Evolutionary conservation across 92 coral and sea anemone genomes (phyloP).

Genomic region (Phenganax stokvisi): DNA sequence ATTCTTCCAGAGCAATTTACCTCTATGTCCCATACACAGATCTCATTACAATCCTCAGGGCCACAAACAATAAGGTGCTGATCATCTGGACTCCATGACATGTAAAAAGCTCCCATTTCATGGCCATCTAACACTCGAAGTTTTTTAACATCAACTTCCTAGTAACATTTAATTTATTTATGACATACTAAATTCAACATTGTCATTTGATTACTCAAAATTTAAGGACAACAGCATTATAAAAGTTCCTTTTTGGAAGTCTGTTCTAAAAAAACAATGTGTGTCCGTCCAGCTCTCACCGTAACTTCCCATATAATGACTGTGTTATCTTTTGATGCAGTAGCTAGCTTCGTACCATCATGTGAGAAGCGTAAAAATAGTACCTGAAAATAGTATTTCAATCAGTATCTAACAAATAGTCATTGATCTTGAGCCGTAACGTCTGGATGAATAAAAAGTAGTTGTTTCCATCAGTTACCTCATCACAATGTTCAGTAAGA

Average conservation of each 20-base stretch:
- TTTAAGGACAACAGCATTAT: too few relatives aligned
- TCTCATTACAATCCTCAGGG: conserved; percentile 92
- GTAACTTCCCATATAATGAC: conserved; percentile 91
- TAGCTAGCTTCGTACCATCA: conserved; percentile 87
- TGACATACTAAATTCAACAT: background rate
- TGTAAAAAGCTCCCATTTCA: conserved; percentile 72
- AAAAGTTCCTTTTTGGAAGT: too few relatives aligned
- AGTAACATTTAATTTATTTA: background rate
- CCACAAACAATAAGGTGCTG: conserved; percentile 93
- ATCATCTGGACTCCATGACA: conserved; percentile 98
- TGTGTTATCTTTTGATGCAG: conserved; percentile 87
- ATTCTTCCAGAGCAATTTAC: conserved; percentile 37
- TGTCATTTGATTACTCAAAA: background rate
- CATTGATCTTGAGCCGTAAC: background rate
- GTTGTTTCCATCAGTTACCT: conserved; percentile 52
- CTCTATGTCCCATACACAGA: conserved; percentile 96
- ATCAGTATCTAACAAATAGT: background rate
- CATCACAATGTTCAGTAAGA: conserved; percentile 95
- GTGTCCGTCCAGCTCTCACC: conserved; percentile 43
- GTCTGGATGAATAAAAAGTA: background rate
- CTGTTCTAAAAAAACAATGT: background rate
- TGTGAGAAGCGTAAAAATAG: conserved; percentile 92
- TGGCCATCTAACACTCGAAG: conserved; percentile 79
- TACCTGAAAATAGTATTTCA: conserved; percentile 53
- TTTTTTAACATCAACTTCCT: conserved; percentile 72